Conservation (phyloP, 2,888 invertebrate genomes). For the Aphodius granarius region DNA sequence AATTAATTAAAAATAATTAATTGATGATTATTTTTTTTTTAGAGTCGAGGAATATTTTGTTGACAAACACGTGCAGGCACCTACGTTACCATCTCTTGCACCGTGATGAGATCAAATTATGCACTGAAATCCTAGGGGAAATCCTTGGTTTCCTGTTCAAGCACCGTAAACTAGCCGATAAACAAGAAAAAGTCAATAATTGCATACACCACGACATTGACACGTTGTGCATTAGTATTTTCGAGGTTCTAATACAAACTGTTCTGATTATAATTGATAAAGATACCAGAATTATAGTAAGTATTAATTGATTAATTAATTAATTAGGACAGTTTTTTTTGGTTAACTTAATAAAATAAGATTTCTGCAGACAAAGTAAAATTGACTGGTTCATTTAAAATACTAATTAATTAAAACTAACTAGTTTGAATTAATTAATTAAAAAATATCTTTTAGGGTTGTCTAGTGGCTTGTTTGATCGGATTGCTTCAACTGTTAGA, state of each 20-base stretch:
- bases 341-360: no score
- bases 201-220: conserved; percentile 79
- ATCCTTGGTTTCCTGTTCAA: conserved; percentile 70
- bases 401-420: not conserved
- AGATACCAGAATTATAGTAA: conserved; percentile 49
- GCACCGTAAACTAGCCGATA: conserved; percentile 54
- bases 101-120: conserved; percentile 79
- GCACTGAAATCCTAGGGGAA: conserved; percentile 86
- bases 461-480: conserved; percentile 83
- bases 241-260: conserved; percentile 85
- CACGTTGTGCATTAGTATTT: conserved; percentile 75
- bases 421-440: conserved; percentile 1
- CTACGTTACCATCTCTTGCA: conserved; percentile 79
- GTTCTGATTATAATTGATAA: conserved; percentile 81
- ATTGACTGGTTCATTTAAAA: no score
- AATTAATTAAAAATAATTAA: conserved; percentile 18
- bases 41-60: conserved; percentile 84
- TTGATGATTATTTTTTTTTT: conserved; percentile 36
- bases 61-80: conserved; percentile 84
- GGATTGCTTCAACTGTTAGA: conserved; percentile 84
- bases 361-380: no score
- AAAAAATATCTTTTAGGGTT: conserved; percentile 70
- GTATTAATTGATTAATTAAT: conserved; percentile 18
- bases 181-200: conserved; percentile 61
- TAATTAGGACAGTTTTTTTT: not conserved